Evolutionary conservation across 2,113 vertebrate species (phyloP), one percentile per base, ranked within the genome.

Genomic region (Tragulus kanchil): DNA sequence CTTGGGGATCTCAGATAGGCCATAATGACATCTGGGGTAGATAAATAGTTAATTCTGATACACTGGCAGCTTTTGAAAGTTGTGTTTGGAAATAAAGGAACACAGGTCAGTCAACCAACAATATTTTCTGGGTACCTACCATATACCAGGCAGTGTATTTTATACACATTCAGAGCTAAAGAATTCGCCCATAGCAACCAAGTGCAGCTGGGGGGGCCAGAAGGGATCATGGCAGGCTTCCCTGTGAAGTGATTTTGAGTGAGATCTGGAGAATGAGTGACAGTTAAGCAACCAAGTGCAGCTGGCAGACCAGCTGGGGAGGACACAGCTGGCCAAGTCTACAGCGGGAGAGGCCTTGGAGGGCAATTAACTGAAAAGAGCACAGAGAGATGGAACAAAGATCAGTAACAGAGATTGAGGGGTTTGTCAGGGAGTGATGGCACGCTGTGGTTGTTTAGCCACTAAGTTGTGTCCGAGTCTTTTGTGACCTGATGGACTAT

Each of bases 31-130:
- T 52, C 64, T 88, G n/a, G 28, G 42, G 42, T 59, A 94, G 58
- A 88, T 6, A 65, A 58, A 67, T 3, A 48, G 21, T 31, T 67
- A 85, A 56, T 75, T 56, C 90, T 67, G 50, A 79, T 50, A 62
- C 52, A 3, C n/a, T 31, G 23, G 25, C 10, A 8, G 58, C 82
- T 67, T 93, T 88, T 50, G 54, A 84, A 96, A 75, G 48, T 14
- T 93, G 42, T 61, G 11, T 79, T 78, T 78, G 45, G 71, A 97
- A 90, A 85, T 42, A 87, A 96, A 92, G 36, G 42, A 23, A 50
- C 5, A 26, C 16, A 82, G 42, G 36, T 85, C 50, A 78, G 48
- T 65, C 58, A 77, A 26, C 12, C 19, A 92, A 75, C 50, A 78
- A 12, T 73, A 82, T 85, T 56, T 78, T 69, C 15, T 26, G 3